Base-by-base conservation (phyloP, 1,140 invertebrate genomes). In the Euwallacea fornicatus region DNA sequence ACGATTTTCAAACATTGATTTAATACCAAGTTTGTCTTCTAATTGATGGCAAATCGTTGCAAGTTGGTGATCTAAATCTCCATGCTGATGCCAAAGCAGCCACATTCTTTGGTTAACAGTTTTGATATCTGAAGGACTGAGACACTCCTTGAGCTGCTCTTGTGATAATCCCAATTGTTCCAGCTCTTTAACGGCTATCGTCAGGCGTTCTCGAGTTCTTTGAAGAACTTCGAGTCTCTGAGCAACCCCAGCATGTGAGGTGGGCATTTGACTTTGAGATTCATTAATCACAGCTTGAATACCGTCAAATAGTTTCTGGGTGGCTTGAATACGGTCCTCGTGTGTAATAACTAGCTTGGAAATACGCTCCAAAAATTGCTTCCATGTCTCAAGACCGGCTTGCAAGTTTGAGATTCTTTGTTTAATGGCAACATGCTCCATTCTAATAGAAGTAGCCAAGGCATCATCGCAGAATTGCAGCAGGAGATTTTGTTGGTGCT, bases 71-170 rank as follows among this genome's bases (percentile, higher is more conserved):
- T 93, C 90, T 0, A 95, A 80, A 73, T 95, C 93, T 6, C 87
- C 88, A 73, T 93, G 89, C 75, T 93, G 89, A 77, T 95, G 91
- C 79, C 86, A 86, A 7, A 94, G 80, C 55, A 93, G 83, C 85
- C 91, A 90, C 46, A 89, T 84, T 74, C 89, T 86, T 78, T 95
- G 93, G 71, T 88, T 90, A 6, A 95, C 86, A 7, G 89, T 84
- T 78, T 93, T 93, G 80, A 94, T 89, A 75, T 98, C 95, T n/a
- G 90, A 88, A 0, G 93, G 91, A 79, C 92, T 93, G 4, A 97
- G 84, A 66, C 90, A 91, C 75, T 94, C 91, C 74, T 93, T 91
- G 7, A 98, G 83, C 81, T 95, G 89, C 80, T 93, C 91, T 74
- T 93, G 90, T 33, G 88, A 88, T 0, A 90, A 87, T 41, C 87